Conservation (phyloP, 1,140 invertebrate species). For the Ceratoteleas bidentatus region DNA sequence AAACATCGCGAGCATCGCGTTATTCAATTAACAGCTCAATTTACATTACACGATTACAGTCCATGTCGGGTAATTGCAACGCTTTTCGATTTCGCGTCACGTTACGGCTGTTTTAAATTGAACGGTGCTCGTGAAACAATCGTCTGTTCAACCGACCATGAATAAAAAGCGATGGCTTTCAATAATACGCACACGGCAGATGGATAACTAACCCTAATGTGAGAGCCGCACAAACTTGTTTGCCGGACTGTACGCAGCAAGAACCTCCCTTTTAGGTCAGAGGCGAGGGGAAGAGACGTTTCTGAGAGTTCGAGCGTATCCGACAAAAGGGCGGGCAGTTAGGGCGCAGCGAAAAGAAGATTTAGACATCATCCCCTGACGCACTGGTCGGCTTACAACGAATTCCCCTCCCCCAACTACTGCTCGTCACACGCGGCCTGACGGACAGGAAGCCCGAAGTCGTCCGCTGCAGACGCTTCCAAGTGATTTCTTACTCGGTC, state of each 20-base stretch:
- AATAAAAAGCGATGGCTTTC: slow-evolving; percentile 57
- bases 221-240: slow-evolving; percentile 56
- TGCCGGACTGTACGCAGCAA: slow-evolving; percentile 64
- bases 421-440: slow-evolving; percentile 46
- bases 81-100: slow-evolving; percentile 45
- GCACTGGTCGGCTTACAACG: slow-evolving; percentile 67
- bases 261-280: slow-evolving; percentile 63
- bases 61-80: slow-evolving; percentile 40
- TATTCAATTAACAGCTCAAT: slow-evolving; percentile 40
- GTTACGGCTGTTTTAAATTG: slow-evolving; percentile 49
- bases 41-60: slow-evolving; percentile 28
- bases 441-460: slow-evolving; percentile 68
- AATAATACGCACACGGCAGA: slow-evolving; percentile 55
- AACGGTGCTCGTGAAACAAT: slow-evolving; percentile 50
- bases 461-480: slow-evolving; percentile 27
- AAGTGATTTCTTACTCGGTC: slow-evolving; percentile 63
- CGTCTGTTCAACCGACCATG: slow-evolving; percentile 32
- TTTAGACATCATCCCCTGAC: slow-evolving; percentile 80
- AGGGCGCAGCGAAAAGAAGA: slow-evolving; percentile 77
- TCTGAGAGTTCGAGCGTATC: slow-evolving; percentile 68
- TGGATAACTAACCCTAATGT: slow-evolving; percentile 56
- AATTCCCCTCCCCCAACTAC: slow-evolving; percentile 56
- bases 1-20: slow-evolving; percentile 3
- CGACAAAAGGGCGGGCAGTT: slow-evolving; percentile 78
- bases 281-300: slow-evolving; percentile 55